Evolutionary conservation across 2,797 vertebrate genomes (phyloP).

Genomic region (Peromyscus aztecus): DNA sequence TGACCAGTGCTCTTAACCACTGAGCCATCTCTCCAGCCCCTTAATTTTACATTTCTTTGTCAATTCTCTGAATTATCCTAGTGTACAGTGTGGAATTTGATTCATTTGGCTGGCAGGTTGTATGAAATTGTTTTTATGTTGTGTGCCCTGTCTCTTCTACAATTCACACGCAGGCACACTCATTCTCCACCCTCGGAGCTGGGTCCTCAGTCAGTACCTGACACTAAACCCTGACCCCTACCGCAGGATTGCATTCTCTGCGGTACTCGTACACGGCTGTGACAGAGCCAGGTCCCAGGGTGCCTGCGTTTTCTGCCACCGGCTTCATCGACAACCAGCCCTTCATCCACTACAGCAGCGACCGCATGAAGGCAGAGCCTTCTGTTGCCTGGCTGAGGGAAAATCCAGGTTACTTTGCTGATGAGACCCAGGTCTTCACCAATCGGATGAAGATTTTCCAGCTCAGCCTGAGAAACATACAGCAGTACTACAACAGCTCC

Average conservation of each 20-base stretch:
- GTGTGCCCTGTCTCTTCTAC: too few species aligned
- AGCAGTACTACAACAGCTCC: slow-evolving; percentile 29
- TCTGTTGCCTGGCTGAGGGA: not conserved
- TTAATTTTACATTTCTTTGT: not conserved
- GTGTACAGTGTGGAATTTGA: not conserved
- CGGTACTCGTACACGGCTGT: not conserved
- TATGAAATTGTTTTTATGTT: not conserved
- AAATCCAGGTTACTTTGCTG: not conserved
- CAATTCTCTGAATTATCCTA: not conserved
- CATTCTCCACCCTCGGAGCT: not conserved
- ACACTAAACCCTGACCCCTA: not conserved
- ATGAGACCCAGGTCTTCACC: slow-evolving; percentile 55
- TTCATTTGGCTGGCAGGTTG: not conserved
- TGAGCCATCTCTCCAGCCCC: not conserved
- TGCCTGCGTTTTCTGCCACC: slow-evolving; percentile 1
- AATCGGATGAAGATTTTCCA: slow-evolving; percentile 59
- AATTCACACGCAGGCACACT: not conserved
- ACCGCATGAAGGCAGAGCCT: not conserved
- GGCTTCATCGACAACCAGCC: not conserved
- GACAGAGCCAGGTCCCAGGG: not conserved
- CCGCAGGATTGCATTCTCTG: slow-evolving; percentile 45
- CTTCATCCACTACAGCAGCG: slow-evolving; percentile 34
- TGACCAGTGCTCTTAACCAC: not conserved
- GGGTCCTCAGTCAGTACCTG: not conserved
- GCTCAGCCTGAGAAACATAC: slow-evolving; percentile 49